These are phyloP conservation scores for Alexandromys fortis DNA, from an alignment of 2,113 vertebrate species.

Conservation along the genomic window DNA sequence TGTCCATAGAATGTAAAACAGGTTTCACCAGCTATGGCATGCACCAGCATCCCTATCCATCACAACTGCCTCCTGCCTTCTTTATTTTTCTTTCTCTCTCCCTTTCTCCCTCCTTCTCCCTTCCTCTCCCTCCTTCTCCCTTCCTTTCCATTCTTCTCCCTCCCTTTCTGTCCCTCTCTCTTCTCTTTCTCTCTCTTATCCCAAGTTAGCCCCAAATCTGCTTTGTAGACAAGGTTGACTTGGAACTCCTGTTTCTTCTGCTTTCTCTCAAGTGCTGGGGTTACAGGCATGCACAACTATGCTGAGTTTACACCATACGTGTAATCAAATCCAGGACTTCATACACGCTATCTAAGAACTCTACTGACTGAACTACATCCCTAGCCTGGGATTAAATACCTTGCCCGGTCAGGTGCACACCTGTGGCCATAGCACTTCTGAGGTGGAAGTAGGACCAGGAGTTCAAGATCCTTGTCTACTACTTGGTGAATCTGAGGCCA, in stretches of 20 bases:
- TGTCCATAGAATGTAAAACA: not conserved
- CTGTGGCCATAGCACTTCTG: not conserved
- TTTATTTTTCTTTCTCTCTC: not conserved
- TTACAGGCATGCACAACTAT: not conserved
- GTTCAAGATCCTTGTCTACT: not conserved
- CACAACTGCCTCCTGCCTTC: not conserved
- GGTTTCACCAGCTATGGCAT: not conserved
- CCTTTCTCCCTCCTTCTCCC: not conserved
- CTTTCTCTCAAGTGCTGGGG: not conserved
- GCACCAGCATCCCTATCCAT: not conserved
- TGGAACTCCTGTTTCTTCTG: not conserved
- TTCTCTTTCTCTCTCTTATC: not conserved
- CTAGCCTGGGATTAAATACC: not conserved
- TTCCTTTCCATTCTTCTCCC: fast-evolving
- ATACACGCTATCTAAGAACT: not conserved
- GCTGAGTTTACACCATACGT: not conserved
- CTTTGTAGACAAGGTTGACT: not conserved
- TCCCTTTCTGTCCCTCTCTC: not conserved
- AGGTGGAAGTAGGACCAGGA: not conserved
- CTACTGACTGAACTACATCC: not conserved
- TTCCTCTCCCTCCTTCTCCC: not conserved
- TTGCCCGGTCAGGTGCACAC: too few relatives aligned
- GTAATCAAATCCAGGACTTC: not conserved
- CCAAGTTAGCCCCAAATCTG: not conserved
- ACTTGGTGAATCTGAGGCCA: not conserved